phyloP scores from a whole-genome alignment of 1,140 invertebrate genomes.

The Idris sp. region DNA sequence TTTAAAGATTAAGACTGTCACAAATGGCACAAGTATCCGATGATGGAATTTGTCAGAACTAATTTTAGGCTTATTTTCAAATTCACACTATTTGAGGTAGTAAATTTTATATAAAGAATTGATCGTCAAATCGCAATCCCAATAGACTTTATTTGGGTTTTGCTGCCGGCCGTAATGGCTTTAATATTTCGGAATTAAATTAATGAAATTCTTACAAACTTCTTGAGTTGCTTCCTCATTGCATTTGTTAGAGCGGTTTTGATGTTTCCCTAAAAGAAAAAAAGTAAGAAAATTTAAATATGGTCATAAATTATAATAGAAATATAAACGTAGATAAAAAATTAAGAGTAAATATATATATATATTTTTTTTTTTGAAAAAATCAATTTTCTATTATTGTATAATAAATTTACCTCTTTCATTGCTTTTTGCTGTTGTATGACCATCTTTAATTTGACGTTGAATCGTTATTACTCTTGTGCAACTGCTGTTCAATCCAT shows the following conservation, averaged over 20 bases:
- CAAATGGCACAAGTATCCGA: neutral
- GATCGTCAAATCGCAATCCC: slow-evolving; percentile 1
- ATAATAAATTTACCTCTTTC: too few species aligned
- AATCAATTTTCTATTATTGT: too few species aligned
- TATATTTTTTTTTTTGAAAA: too few species aligned
- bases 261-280: neutral
- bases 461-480: too few species aligned
- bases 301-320: too few species aligned
- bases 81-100: slow-evolving; percentile 1
- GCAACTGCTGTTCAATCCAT: too few species aligned
- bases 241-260: neutral
- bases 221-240: neutral
- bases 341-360: too few species aligned
- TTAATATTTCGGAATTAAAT: neutral
- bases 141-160: slow-evolving; percentile 7
- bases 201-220: neutral
- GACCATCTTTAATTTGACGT: too few species aligned
- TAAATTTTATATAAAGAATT: slow-evolving; percentile 3
- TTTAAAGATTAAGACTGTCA: neutral
- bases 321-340: too few species aligned
- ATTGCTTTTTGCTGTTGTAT: too few species aligned
- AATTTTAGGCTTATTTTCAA: neutral
- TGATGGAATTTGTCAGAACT: slow-evolving; percentile 1
- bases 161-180: slow-evolving; percentile 1
- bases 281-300: too few species aligned